Percentiles rank a stretch among this genome's conserved stretches.
Evolutionary conservation across 2,113 vertebrate genomes (phyloP).

Genomic region (Pipa parva): DNA sequence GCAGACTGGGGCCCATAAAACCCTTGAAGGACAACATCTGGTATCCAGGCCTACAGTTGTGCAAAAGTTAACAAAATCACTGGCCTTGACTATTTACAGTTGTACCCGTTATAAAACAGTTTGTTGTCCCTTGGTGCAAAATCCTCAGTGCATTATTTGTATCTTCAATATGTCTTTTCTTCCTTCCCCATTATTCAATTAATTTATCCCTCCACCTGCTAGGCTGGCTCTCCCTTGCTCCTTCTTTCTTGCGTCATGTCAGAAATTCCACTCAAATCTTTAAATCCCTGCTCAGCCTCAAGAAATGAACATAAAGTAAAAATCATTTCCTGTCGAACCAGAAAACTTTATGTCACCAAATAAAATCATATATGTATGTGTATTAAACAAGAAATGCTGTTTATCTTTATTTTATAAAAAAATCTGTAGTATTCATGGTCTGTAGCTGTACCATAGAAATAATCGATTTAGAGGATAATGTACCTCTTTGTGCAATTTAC

Average conservation of each 20-base stretch:
- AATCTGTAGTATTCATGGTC: no score
- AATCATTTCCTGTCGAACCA: constrained; percentile 38
- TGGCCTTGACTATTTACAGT: no score
- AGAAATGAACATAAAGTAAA: constrained; percentile 40
- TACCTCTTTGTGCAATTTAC: no score
- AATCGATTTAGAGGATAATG: no score
- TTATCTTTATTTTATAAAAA: not conserved
- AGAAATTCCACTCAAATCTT: constrained; percentile 35
- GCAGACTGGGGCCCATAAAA: no score
- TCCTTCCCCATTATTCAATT: not conserved
- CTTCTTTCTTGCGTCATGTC: constrained; percentile 30
- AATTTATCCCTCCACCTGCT: constrained; percentile 20
- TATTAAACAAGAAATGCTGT: not conserved
- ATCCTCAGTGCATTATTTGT: not conserved
- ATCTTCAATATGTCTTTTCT: not conserved
- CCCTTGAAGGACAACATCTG: no score
- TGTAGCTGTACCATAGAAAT: no score
- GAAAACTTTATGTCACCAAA: constrained; percentile 36
- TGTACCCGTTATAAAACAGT: no score
- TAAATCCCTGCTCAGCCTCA: constrained; percentile 33
- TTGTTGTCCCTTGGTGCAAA: no score
- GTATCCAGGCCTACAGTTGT: no score
- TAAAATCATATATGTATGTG: constrained; percentile 3
- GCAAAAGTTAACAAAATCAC: no score
- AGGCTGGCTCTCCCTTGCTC: constrained; percentile 10